Evolutionary conservation across 2,888 invertebrate species (phyloP), one percentile per base, ranked within the genome.

Genomic region (Andricus quercusramuli): DNA sequence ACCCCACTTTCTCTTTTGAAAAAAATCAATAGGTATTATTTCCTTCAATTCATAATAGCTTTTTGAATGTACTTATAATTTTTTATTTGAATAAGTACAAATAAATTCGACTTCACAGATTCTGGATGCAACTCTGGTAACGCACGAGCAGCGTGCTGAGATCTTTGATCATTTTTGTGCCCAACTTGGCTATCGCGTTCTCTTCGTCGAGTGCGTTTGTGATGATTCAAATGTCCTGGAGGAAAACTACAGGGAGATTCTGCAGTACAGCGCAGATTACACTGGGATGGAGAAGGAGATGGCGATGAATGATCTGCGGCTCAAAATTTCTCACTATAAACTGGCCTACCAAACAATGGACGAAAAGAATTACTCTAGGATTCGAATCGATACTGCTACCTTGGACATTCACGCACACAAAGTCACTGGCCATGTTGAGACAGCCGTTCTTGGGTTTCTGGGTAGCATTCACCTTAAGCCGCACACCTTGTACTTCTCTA

Each of bases 171-270:
- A 97, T 90, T 96, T 97, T 85, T 94, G 95, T 83, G 94, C 95
- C 11, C 95, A 96, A 84, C 94, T 96, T 93, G 96, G 97, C 82
- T 97, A 96, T 93, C 96, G 97, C 88, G 95, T 98, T 81, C 96
- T 99, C 91, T 98, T 98, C 93, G 96, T 99, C 85, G 98, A 99
- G 93, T 97, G 97, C 91, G 95, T 98, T 84, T 98, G 98, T 93
- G 97, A 98, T 87, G 97, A 98, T 90, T 94, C 95, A 2, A 93
- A 93, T 9, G 94, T 96, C 37, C 94, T 97, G 83, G 96, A 97
- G 86, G 94, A 95, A 44, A 97, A 97, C 90, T 96, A 96, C 88
- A 94, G 94, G 91, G 97, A 97, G 91, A 97, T 98, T 83, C 95
- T 98, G 85, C 95, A 96, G 80, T 96, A 97, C 93, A 97, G 97